phyloP scores from a whole-genome alignment of 2,888 invertebrate genomes.

The Chrysodeixis includens region DNA sequence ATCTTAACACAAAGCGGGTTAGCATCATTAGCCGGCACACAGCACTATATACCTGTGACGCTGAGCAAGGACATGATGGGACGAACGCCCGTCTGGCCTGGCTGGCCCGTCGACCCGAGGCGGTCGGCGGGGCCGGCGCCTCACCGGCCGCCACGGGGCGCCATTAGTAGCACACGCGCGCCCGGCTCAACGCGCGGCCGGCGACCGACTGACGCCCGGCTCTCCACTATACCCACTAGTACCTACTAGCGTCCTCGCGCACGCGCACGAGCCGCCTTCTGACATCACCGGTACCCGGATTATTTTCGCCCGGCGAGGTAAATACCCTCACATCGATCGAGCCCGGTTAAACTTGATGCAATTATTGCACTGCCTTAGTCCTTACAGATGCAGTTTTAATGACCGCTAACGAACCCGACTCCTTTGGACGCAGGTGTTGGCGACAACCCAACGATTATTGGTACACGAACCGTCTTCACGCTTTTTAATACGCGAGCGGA shows the following conservation, averaged over 20 bases:
- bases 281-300: constrained; percentile 88
- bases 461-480: constrained; percentile 14
- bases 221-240: constrained; percentile 51
- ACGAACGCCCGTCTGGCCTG: constrained; percentile 77
- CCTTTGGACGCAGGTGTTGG: constrained; percentile 27
- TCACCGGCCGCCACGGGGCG: constrained; percentile 89
- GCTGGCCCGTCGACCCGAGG: constrained; percentile 88
- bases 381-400: constrained; percentile 78
- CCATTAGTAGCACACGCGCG: constrained; percentile 84
- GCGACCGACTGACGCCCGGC: constrained; percentile 77
- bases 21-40: constrained; percentile 63
- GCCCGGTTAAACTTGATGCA: constrained; percentile 88
- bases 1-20: constrained; percentile 70
- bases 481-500: constrained; percentile 35
- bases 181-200: constrained; percentile 85
- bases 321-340: constrained; percentile 89
- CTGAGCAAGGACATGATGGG: constrained; percentile 89
- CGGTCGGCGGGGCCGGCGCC: constrained; percentile 89
- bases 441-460: constrained; percentile 19
- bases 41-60: constrained; percentile 85
- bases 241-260: constrained; percentile 66
- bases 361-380: constrained; percentile 88
- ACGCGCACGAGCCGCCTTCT: constrained; percentile 69
- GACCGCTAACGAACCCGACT: constrained; percentile 55
- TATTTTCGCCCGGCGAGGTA: constrained; percentile 89